Conservation (phyloP, 2,888 invertebrate species). For the Caenorhabditis wallacei region DNA sequence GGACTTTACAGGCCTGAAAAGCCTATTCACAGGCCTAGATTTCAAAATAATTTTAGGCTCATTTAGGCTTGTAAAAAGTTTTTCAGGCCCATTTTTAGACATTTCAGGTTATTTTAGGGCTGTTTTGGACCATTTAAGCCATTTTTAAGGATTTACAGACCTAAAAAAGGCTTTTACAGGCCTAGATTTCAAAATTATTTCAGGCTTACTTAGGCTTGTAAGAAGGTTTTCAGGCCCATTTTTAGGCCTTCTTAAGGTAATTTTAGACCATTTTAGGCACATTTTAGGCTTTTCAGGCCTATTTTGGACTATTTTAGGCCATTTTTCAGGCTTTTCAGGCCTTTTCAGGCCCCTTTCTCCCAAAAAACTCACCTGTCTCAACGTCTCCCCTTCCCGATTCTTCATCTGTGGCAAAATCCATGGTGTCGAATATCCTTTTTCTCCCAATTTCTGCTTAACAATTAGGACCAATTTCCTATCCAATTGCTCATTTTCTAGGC, state of each 20-base stretch:
- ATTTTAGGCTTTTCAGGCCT: too few relatives aligned
- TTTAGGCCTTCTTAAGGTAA: too few relatives aligned
- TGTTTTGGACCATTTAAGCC: neutral
- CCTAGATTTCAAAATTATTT: too few relatives aligned
- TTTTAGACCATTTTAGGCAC: too few relatives aligned
- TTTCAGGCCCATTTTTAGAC: too few relatives aligned
- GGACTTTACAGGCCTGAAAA: too few relatives aligned
- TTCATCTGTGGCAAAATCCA: constrained; percentile 80
- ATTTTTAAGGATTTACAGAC: neutral
- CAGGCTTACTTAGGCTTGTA: too few relatives aligned
- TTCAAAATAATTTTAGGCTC: too few relatives aligned
- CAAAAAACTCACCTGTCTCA: constrained; percentile 73
- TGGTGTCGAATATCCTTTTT: constrained; percentile 67
- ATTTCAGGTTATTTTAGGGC: too few relatives aligned
- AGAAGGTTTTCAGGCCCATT: too few relatives aligned
- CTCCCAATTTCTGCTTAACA: constrained; percentile 75
- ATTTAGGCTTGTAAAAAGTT: too few relatives aligned
- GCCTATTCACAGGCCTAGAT: neutral
- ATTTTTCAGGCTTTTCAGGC: neutral
- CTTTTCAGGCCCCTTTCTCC: neutral
- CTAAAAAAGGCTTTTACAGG: neutral
- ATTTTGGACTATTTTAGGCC: neutral
- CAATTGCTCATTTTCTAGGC: constrained; percentile 59
- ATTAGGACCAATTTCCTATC: constrained; percentile 78
- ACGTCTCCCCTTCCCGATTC: constrained; percentile 74